A percentile compares a stretch with the other conserved stretches of the same genome.
Conservation (phyloP, 2,797 vertebrate genomes). For the Peromyscus melanophrys region DNA sequence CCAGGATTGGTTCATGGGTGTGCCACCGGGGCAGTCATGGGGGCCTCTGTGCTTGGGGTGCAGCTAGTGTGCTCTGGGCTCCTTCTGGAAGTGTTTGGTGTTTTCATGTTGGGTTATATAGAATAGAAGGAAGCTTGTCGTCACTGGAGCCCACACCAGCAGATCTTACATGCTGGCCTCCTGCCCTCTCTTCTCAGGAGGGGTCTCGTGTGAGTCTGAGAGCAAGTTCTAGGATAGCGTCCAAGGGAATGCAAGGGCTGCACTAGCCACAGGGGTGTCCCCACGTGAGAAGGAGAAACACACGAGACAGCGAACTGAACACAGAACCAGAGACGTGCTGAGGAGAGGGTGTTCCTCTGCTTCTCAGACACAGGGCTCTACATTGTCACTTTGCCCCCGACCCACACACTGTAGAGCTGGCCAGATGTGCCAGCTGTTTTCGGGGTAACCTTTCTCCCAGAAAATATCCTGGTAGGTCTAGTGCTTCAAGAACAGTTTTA, state of each 20-base stretch:
- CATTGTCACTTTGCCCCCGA: not conserved
- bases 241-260: not conserved
- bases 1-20: not conserved
- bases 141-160: not conserved
- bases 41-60: not conserved
- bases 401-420: fast-evolving
- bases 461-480: not conserved
- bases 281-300: fast-evolving
- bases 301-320: not conserved
- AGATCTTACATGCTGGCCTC: fast-evolving
- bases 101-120: not conserved
- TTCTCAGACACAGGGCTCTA: not conserved
- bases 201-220: not conserved
- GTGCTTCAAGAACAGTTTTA: not conserved
- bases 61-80: not conserved
- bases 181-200: not conserved
- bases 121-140: not conserved
- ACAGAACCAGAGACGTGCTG: too few species aligned
- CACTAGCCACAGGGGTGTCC: too few species aligned
- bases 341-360: not conserved
- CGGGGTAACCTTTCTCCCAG: not conserved
- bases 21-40: fast-evolving
- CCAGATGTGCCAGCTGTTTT: not conserved
- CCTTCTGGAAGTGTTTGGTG: not conserved
- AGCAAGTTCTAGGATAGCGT: fast-evolving